Conservation (phyloP, 2,797 vertebrate species). For the Myiothlypis coronata region DNA sequence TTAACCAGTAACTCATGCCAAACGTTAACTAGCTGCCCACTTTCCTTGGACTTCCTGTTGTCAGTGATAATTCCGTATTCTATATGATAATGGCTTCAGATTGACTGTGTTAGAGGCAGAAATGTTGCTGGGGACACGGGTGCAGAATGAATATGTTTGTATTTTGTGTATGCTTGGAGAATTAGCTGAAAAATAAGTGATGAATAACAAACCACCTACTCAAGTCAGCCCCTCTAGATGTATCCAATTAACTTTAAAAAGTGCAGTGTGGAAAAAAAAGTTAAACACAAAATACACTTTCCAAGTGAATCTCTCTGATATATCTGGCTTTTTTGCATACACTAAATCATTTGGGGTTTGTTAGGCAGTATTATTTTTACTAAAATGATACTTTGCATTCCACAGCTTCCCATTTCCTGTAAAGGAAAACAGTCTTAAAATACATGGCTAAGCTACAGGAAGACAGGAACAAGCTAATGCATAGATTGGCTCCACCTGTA, state of each 20-base stretch:
- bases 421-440: slow-evolving; percentile 64
- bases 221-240: neutral
- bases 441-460: slow-evolving; percentile 37
- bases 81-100: neutral
- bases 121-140: neutral
- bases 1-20: neutral
- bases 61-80: neutral
- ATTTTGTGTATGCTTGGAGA: neutral
- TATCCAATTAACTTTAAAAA: neutral
- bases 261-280: neutral
- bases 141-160: neutral
- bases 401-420: slow-evolving; percentile 60
- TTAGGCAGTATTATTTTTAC: slow-evolving; percentile 62
- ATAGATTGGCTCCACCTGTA: slow-evolving; percentile 55
- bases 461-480: slow-evolving; percentile 64
- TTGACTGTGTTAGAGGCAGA: neutral
- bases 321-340: neutral
- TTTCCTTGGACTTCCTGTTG: neutral
- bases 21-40: neutral
- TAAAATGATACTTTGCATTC: slow-evolving; percentile 67
- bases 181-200: neutral
- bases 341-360: slow-evolving; percentile 52
- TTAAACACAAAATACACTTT: neutral
- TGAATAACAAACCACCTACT: neutral
- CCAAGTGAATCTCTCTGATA: neutral